phyloP scores from a whole-genome alignment of 2,888 invertebrate genomes.

The Monoplex corrugatus region DNA sequence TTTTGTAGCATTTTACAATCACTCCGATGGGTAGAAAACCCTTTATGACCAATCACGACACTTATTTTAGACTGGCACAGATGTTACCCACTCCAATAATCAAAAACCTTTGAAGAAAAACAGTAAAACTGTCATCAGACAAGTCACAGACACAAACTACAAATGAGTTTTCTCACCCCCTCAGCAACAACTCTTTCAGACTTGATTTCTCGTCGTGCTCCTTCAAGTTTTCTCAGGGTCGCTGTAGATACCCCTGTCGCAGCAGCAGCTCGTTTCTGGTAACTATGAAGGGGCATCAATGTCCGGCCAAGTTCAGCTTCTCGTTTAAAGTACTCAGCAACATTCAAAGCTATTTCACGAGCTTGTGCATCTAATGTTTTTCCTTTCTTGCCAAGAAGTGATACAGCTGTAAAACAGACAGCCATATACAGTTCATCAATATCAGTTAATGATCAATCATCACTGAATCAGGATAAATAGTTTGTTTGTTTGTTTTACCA shows the following conservation, averaged over 20 bases:
- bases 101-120: no score
- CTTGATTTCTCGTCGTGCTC: constrained; percentile 45
- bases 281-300: constrained; percentile 47
- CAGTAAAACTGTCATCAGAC: not conserved
- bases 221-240: constrained; percentile 46
- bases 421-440: no score
- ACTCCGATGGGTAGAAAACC: no score
- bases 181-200: constrained; percentile 47
- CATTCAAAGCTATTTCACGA: constrained; percentile 49
- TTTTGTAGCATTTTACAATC: no score
- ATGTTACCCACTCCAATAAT: no score
- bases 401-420: constrained; percentile 47
- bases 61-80: no score
- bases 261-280: constrained; percentile 48
- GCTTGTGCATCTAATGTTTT: constrained; percentile 49
- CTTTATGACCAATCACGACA: no score
- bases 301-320: constrained; percentile 48
- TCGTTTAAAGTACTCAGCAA: constrained; percentile 50
- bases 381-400: constrained; percentile 47
- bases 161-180: not conserved
- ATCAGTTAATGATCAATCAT: no score
- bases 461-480: no score
- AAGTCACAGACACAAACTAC: no score
- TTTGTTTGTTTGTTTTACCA: no score
- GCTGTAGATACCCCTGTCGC: constrained; percentile 48